These are phyloP conservation scores for Python bivittatus DNA, from an alignment of 2,113 vertebrate genomes.

Conservation along the genomic window DNA sequence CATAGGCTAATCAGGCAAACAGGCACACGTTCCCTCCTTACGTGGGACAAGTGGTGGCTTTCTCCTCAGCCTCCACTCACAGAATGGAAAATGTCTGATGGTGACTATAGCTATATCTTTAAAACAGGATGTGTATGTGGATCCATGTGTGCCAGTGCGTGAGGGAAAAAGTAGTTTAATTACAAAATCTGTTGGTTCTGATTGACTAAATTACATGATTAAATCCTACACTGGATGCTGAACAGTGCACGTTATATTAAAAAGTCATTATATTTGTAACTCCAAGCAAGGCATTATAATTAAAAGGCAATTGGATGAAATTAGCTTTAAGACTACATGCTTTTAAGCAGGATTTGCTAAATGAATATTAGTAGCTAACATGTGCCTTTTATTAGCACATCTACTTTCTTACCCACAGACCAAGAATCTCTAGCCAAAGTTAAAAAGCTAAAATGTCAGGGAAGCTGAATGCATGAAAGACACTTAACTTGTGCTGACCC, in stretches of 20 bases:
- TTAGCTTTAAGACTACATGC: conserved; percentile 69
- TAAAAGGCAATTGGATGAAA: conserved; percentile 74
- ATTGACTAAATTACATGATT: conserved; percentile 67
- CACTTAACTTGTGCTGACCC: conserved; percentile 51
- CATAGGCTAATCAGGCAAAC: no score
- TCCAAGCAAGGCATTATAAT: conserved; percentile 64
- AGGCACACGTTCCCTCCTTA: no score
- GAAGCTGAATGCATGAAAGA: conserved; percentile 53
- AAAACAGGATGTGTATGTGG: background rate
- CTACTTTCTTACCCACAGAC: conserved; percentile 5
- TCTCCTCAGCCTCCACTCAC: background rate
- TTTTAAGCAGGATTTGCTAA: conserved; percentile 69
- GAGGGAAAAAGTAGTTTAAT: conserved; percentile 53
- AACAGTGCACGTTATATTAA: conserved; percentile 70
- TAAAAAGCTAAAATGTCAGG: conserved; percentile 51
- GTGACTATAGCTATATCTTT: background rate
- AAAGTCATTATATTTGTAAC: conserved; percentile 74
- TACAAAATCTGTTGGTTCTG: conserved; percentile 60
- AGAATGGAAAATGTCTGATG: background rate
- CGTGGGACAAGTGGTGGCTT: no score
- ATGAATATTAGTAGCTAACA: conserved; percentile 66
- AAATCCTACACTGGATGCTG: conserved; percentile 64
- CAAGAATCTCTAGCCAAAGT: conserved; percentile 39
- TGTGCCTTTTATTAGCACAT: conserved; percentile 64
- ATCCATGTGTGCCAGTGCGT: background rate